phyloP scores from a whole-genome alignment of 2,797 vertebrate genomes.

The Ambastaia sidthimunki region DNA sequence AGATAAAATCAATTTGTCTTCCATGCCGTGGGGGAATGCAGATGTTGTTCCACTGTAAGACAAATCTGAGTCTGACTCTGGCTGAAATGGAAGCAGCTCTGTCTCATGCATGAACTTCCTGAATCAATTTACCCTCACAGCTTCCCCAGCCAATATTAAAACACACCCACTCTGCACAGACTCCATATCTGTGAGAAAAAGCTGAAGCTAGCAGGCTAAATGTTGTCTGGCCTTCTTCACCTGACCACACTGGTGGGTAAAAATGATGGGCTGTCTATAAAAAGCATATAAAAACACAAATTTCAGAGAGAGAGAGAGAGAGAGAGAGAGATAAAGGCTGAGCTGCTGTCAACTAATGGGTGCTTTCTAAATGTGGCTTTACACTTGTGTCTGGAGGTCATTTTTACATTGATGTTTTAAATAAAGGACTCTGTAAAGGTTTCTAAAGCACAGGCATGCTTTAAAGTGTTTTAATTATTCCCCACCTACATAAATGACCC shows the following conservation, averaged over 20 bases:
- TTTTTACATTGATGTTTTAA: background rate
- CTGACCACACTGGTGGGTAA: background rate
- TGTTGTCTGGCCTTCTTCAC: constrained; percentile 14
- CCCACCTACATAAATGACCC: too few species aligned
- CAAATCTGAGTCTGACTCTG: constrained; percentile 45
- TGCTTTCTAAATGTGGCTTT: background rate
- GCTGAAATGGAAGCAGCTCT: constrained; percentile 45
- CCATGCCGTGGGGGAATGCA: constrained; percentile 57
- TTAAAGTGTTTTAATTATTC: background rate
- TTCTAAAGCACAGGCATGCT: background rate
- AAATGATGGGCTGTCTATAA: constrained; percentile 1
- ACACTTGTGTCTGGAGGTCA: background rate
- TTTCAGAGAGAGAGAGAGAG: background rate
- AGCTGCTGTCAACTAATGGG: background rate
- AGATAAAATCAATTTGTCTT: constrained; percentile 71
- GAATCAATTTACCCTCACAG: constrained; percentile 66
- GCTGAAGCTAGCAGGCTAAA: background rate
- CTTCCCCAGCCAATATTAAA: constrained; percentile 59
- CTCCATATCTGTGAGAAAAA: constrained; percentile 10
- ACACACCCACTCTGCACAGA: constrained; percentile 57
- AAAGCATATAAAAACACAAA: background rate
- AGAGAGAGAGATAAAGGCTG: too few species aligned
- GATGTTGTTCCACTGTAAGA: constrained; percentile 51
- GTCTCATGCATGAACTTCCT: constrained; percentile 53
- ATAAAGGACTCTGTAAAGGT: background rate